Evolutionary conservation across 1,140 invertebrate species (phyloP), one percentile per base, ranked within the genome.

Genomic region (Hylaeus anthracinus): DNA sequence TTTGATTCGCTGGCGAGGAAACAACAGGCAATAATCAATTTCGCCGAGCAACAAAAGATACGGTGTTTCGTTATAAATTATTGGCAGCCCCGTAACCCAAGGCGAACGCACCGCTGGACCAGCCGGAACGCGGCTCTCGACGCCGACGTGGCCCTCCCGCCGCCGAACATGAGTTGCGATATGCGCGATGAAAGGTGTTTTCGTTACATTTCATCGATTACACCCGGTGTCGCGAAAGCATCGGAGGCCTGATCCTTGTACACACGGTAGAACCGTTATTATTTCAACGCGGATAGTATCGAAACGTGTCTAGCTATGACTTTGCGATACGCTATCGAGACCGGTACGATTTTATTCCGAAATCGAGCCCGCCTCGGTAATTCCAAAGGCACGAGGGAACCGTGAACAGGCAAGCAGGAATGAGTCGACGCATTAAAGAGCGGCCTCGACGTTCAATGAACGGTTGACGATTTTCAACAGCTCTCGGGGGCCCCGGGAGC

Each of bases 21-120:
- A 87, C 80, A 88, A 87, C 79, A 64, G 75, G 72, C 83, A 72
- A 88, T 85, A 85, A 88, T 88, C 81, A 86, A 88, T 88, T 88
- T 87, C 71, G 79, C 48, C 72, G 67, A 43, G 60, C 65, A 73
- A 85, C 80, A 71, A 88, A 79, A 78, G 86, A 78, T 79, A 85
- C 48, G 79, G 43, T 51, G 67, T 83, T 79, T 81, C 65, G 71
- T 78, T 87, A 80, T 79, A 76, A 85, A 78, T 83, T 85, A 83
- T 82, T 83, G 83, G 75, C 77, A 70, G 72, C 63, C 67, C 37
- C 37, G 72, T 60, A 81, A 70, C 77, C 72, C 63, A 77, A 66
- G 67, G 53, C 66, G 61, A 45, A n/a, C n/a, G 43, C 45, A 8
- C 45, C 45, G 45, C 45, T 48, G 45, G 48, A 58, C 10, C 14